Evolutionary conservation across 2,888 invertebrate genomes (phyloP).

Genomic region (Leptopilina myrica): DNA sequence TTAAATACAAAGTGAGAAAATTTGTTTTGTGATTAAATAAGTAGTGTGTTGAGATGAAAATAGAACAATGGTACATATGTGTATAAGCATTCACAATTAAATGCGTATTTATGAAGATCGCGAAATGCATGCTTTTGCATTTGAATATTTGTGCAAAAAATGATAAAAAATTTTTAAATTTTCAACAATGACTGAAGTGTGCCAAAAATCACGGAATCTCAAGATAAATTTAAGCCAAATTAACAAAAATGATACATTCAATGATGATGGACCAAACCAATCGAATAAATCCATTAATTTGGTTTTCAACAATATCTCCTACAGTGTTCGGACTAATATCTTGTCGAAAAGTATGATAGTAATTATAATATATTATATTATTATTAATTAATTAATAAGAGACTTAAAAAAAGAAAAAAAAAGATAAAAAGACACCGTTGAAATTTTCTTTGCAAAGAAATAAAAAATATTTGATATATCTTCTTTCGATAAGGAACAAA

Average conservation of each 20-base stretch:
- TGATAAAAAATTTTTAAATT: conserved; percentile 12
- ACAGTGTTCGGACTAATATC: conserved; percentile 28
- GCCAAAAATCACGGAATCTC: conserved; percentile 27
- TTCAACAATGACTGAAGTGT: conserved; percentile 9
- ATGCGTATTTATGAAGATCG: conserved; percentile 10
- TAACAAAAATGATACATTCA: conserved; percentile 4
- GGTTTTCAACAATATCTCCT: conserved; percentile 21
- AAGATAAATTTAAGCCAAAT: conserved; percentile 13
- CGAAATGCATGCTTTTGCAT: not conserved
- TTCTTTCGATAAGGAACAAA: not conserved
- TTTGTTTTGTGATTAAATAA: not conserved
- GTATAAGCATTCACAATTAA: not conserved
- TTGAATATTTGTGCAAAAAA: conserved; percentile 1
- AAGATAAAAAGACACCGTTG: too few species aligned
- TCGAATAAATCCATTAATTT: conserved; percentile 24
- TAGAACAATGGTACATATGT: not conserved
- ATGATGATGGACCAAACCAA: not conserved
- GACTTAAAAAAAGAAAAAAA: too few species aligned
- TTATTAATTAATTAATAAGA: too few species aligned
- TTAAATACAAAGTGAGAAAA: not conserved
- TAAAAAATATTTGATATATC: not conserved
- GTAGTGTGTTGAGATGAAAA: not conserved
- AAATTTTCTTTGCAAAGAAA: too few species aligned
- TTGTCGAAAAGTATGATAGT: conserved; percentile 5
- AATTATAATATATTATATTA: too few species aligned